phyloP scores from a whole-genome alignment of 2,888 invertebrate genomes.

The Mimas tiliae region DNA sequence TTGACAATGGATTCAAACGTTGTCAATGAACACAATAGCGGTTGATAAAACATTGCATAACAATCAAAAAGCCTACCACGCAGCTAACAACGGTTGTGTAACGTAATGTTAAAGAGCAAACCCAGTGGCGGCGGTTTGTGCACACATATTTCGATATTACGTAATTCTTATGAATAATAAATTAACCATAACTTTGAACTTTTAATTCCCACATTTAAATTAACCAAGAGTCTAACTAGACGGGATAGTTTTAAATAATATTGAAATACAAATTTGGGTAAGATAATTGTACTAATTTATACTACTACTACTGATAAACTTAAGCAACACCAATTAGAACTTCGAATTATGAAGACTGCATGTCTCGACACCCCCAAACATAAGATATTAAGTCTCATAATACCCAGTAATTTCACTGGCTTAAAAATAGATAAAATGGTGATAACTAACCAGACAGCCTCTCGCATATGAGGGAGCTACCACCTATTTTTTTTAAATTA shows the following conservation, averaged over 20 bases:
- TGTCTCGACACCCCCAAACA: too few relatives aligned
- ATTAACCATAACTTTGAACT: constrained; percentile 43
- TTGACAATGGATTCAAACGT: background rate
- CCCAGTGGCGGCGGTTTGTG: background rate
- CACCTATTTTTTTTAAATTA: too few relatives aligned
- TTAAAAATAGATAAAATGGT: too few relatives aligned
- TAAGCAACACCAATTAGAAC: too few relatives aligned
- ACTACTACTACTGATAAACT: too few relatives aligned
- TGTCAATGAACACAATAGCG: background rate
- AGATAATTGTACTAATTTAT: too few relatives aligned
- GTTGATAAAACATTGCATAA: background rate
- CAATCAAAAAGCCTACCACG: background rate
- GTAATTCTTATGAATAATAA: constrained; percentile 36
- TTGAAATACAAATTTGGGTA: background rate
- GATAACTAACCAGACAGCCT: too few relatives aligned
- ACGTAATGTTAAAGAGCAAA: constrained; percentile 9
- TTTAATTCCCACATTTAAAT: constrained; percentile 30
- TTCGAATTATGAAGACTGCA: too few relatives aligned
- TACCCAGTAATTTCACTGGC: too few relatives aligned
- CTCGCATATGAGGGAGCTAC: too few relatives aligned
- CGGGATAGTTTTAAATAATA: too few relatives aligned
- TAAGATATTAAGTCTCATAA: too few relatives aligned
- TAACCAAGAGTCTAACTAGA: background rate
- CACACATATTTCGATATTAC: constrained; percentile 27
- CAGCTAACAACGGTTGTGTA: background rate